Base-by-base conservation (phyloP, 2,113 vertebrate species). In the Lamprotornis superbus region DNA sequence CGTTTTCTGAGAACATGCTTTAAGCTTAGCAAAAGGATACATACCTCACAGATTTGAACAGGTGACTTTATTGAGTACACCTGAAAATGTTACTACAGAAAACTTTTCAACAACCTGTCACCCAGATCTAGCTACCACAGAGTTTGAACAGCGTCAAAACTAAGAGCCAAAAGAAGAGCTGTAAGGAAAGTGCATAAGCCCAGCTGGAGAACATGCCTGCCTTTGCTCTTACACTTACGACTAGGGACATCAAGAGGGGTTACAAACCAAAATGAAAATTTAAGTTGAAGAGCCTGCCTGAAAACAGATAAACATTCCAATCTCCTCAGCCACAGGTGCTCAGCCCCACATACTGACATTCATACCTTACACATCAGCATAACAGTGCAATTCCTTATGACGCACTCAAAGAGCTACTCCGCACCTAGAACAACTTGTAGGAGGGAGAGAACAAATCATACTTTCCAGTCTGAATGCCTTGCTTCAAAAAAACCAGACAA, bases 231-330 rank as follows among this genome's bases (percentile, higher is more conserved):
- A 40, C 6, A 4, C 10, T 4, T 57, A 33, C 4, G 9, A 61
- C 5, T 18, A 2, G 2, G 7, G 9, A 5, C 28, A 14, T 20
- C 5, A 19, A 46, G 24, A 21, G 1, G 5, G 2, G 7, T 33
- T 56, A 73, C 4, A 64, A 83, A 53, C 7, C 0, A 3, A 1
- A 44, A 49, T 3, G 1, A 42, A 69, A 79, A 68, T 13, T 71
- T 2, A 65, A 75, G 15, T 3, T 85, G 8, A 35, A 57, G 5
- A 42, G 11, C 3, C 10, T 5, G 11, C 3, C 10, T 5, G 5
- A 47, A 14, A 50, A 44, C 2, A 49, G 6, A 12, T 5, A 6
- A 7, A 4, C 7, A 53, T 46, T 67, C 8, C 4, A 0, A 13
- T 17, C 27, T 52, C 25, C 33, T 55, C 52, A 60, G 25, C 2